Percentiles rank a stretch among this genome's conserved stretches.
Conservation (phyloP, 2,113 vertebrate genomes). For the Bubo scandiacus region DNA sequence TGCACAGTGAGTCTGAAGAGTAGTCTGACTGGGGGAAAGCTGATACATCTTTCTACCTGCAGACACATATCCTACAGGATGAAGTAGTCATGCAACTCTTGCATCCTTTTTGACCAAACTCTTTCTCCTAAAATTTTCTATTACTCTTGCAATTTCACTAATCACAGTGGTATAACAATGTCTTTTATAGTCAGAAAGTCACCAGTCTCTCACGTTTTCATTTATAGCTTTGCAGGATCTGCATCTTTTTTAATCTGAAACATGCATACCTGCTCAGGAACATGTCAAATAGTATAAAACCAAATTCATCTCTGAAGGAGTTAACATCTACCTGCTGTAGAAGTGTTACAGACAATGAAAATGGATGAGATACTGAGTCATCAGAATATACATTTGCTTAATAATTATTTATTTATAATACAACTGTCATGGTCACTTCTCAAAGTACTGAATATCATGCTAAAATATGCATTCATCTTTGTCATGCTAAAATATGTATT, state of each 20-base stretch:
- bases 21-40: conserved; percentile 2
- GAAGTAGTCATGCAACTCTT: not conserved
- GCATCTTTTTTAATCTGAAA: not conserved
- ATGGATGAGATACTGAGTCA: not conserved
- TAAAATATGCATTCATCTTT: not conserved
- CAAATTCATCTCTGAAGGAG: not conserved
- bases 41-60: conserved; percentile 18
- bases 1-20: not conserved
- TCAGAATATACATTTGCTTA: not conserved
- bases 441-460: not conserved
- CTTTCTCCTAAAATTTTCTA: not conserved
- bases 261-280: not conserved
- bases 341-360: not conserved
- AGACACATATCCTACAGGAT: conserved; percentile 44
- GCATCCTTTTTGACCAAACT: not conserved
- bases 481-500: too few relatives aligned
- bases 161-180: not conserved
- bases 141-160: not conserved
- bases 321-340: not conserved
- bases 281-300: not conserved
- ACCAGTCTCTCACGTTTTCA: not conserved
- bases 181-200: conserved; percentile 16
- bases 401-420: not conserved
- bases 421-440: not conserved
- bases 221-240: not conserved